Conservation (phyloP, 2,113 vertebrate species). For the Neopipo cinnamomea region DNA sequence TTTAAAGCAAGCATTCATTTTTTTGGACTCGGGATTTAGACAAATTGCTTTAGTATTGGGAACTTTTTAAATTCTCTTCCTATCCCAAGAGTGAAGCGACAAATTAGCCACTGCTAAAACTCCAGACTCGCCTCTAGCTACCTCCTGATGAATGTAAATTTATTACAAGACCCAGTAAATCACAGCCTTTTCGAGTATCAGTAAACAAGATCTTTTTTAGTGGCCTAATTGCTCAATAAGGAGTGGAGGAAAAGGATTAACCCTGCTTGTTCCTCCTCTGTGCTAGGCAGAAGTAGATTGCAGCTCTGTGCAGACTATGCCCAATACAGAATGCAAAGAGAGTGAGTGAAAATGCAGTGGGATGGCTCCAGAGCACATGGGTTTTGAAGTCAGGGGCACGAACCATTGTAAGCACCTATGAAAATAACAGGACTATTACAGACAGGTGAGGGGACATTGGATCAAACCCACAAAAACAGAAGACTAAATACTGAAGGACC, state of each 20-base stretch:
- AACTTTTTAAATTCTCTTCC: not conserved
- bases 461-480: not conserved
- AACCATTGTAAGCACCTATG: not conserved
- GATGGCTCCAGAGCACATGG: not conserved
- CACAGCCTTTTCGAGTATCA: not conserved
- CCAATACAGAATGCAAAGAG: not conserved
- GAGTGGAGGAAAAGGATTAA: not conserved
- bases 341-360: not conserved
- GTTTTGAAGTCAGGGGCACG: not conserved
- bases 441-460: not conserved
- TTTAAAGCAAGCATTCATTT: not conserved
- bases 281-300: not conserved
- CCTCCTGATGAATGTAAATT: not conserved
- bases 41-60: not conserved
- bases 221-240: constrained; percentile 9
- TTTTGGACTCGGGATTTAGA: not conserved
- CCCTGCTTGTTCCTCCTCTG: not conserved
- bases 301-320: not conserved
- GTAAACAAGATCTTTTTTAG: constrained; percentile 19
- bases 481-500: not conserved
- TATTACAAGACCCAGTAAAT: not conserved
- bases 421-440: not conserved
- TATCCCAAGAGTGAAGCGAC: not conserved
- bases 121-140: constrained; percentile 8
- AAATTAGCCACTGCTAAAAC: constrained; percentile 7